Evolutionary conservation across 2,888 invertebrate genomes (phyloP), one percentile per base, ranked within the genome.

Genomic region (Noctua comes): DNA sequence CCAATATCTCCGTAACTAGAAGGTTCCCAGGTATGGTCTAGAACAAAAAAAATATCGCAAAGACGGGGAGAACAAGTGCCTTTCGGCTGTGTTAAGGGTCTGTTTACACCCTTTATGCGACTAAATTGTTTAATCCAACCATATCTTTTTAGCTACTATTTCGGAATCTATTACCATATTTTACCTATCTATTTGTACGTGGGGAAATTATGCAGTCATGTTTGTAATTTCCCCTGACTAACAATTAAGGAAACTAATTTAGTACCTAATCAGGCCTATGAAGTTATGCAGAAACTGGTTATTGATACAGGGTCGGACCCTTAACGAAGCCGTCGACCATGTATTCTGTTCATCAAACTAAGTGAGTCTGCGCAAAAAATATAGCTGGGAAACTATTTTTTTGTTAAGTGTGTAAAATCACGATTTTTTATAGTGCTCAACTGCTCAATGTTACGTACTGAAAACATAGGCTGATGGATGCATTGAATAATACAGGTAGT

Each of bases 141-240:
- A 40, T 40, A 7, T 7, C 40, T 40, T 7, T 40, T 40, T 40
- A 40, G n/a, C 8, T 16, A 40, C 66, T 43, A 18, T 62, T 69
- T 36, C 24, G 24, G 2, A 51, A 51, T 11, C 8, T 13, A 36
- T 69, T 65, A 48, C 13, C 57, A 40, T 54, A 46, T 1, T 8
- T 10, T 11, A 36, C 11, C 64, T 73, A 46, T 46, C 7, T 31
- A 21, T 31, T 65, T 51, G 43, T 46, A 59, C 8, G 8, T 18
- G 59, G 27, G 65, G 13, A 51, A 66, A 51, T 65, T 27, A 24
- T 51, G 16, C 31, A 75, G 48, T 82, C 57, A 64, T 70, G 8
- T 8, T 46, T 27, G 36, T 36, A 18, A 43, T 59, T 76, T 59
- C 76, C 76, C n/a, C 57, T 68, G 77, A 68, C n/a, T 77, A 46